Base-by-base conservation (phyloP, 2,888 invertebrate species). In the Steromphala cineraria region DNA sequence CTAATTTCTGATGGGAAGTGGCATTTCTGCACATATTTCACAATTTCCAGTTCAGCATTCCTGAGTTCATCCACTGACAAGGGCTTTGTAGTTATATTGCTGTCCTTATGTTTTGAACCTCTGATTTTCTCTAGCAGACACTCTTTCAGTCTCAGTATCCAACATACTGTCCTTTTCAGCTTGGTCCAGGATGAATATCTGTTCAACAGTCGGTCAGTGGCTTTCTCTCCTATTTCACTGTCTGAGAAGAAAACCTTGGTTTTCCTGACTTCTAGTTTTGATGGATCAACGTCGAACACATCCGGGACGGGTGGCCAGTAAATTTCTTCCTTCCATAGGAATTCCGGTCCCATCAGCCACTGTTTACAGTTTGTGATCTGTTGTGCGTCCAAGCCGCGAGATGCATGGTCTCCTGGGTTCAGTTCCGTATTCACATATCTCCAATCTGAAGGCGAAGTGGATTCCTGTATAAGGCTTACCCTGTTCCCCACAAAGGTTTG, bases 321-420 rank as follows among this genome's bases (percentile, higher is more conserved):
- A 52, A 7, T 17, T 1, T 67, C 62, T 53, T 46, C 24, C 19
- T 67, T 21, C n/a, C 21, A 53, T 2, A 85, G 75, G 53, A 85
- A 83, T 19, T 78, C 79, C n/a, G 84, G 85, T 56, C 84, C 84
- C 19, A 28, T 28, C 21, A 53, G 55, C 83, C 85, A 85, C 10
- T 28, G 10, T 17, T 36, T n/a, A 8, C 19, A 56, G 13, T n/a
- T 10, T 13, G 53, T 17, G 52, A 85, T 24, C 19, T 79, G 67
- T 0, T 78, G 53, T 10, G 79, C 80, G n/a, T 19, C 71, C 2
- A 80, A 24, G n/a, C 85, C 85, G 19, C 85, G 55, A 2, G 84
- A 85, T 4, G 80, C 81, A 17, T 74, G 17, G 52, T 84, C 85
- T 31, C 84, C 85, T 17, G 82, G 83, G 24, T 86, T 84, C 0